phyloP scores from a whole-genome alignment of 2,113 vertebrate species.

The Bos taurus region ARS-UCD2.0 NC_037357.1:86439001-86439500 shows the following conservation, averaged over 20 bases:
- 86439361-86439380: not conserved
- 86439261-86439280: not conserved
- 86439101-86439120: not conserved
- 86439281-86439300: not conserved
- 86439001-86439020: not conserved
- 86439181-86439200: not conserved
- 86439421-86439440: not conserved
- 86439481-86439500: not conserved
- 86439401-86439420: not conserved
- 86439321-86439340: not conserved
- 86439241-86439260: not conserved
- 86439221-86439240: not conserved
- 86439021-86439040: not conserved
- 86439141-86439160: not conserved
- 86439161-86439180: not conserved
- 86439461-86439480: not conserved
- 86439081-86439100: not conserved
- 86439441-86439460: not conserved
- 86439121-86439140: not conserved
- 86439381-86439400: not conserved
- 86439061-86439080: not conserved
- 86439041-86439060: not conserved
- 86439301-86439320: not conserved
- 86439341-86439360: not conserved
- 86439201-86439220: not conserved